Evolutionary conservation across 64 coral and sea anemone species (phyloP).

Genomic region (Astreopora myriophthalma): DNA sequence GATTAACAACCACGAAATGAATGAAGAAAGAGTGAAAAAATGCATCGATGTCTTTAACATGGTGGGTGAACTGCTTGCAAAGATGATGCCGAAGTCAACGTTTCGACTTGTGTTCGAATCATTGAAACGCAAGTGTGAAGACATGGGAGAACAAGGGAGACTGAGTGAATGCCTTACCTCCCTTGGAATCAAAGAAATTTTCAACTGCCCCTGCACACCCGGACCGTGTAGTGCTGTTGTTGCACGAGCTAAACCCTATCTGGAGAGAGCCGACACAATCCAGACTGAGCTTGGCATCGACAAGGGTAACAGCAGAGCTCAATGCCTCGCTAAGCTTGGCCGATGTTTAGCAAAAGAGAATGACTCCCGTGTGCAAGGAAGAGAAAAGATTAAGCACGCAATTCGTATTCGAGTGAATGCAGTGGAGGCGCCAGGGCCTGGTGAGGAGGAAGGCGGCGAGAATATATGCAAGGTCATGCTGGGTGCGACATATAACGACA

Average conservation of each 20-base stretch:
- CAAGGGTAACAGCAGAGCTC: not conserved
- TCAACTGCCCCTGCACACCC: not conserved
- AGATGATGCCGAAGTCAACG: conserved; percentile 31
- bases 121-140: not conserved
- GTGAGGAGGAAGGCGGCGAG: not conserved
- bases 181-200: conserved; percentile 43
- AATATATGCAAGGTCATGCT: conserved; percentile 38
- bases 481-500: conserved; percentile 36
- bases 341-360: not conserved
- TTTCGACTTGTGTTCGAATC: not conserved
- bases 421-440: not conserved
- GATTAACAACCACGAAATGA: not conserved
- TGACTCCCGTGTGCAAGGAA: not conserved
- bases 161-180: conserved; percentile 40
- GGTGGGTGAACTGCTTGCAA: conserved; percentile 48
- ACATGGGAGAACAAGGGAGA: conserved; percentile 5
- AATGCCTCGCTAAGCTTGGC: conserved; percentile 51
- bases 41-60: conserved; percentile 64
- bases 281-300: not conserved
- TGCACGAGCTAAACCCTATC: conserved; percentile 2
- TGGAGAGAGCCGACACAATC: conserved; percentile 4
- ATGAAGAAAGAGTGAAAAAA: not conserved
- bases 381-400: not conserved
- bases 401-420: not conserved
- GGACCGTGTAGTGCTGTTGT: not conserved